Evolutionary conservation across 2,888 invertebrate genomes (phyloP), one percentile per base, ranked within the genome.

Genomic region (Drosophila pseudotalamancana): DNA sequence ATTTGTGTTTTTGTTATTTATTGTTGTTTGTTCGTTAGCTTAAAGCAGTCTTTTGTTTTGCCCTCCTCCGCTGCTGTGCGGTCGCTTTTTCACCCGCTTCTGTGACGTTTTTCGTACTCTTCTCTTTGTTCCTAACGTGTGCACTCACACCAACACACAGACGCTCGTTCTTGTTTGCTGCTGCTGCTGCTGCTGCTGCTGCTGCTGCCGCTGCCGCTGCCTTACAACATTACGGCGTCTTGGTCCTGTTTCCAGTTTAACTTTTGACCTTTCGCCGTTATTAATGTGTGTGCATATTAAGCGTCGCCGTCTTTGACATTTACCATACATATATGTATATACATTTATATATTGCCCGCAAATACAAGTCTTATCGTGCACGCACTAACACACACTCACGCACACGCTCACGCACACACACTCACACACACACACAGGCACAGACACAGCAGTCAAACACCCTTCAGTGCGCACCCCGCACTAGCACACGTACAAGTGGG

Each of bases 211-310:
- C 49, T 19, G 27, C 37, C 32, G 29, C 21, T 51, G 51, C 16
- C 49, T 61, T 62, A 61, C 25, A 57, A 21, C 77, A 60, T 72
- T 51, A 50, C 53, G 57, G 45, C 48, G 55, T 40, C 59, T 65
- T 67, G 49, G 66, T 73, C 73, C 81, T 77, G 73, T 61, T 64
- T 60, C 27, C 35, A 65, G 61, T 40, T 72, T 79, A 86, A 69
- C 84, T 67, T 86, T 65, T 83, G 87, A 82, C 81, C 87, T 82
- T 83, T 75, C 53, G 43, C 42, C 70, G 69, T 77, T 80, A 71
- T 83, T 86, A 80, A 73, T 83, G 70, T 63, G 62, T 72, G 60
- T 77, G 77, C 69, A 84, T 72, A 81, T 69, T 82, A 78, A 57
- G 48, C 60, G 43, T 48, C 49, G 57, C 34, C 54, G 46, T 56